Evolutionary conservation across 2,113 vertebrate genomes (phyloP), one percentile per base, ranked within the genome.

Genomic region (Pogonocichla stellata): DNA sequence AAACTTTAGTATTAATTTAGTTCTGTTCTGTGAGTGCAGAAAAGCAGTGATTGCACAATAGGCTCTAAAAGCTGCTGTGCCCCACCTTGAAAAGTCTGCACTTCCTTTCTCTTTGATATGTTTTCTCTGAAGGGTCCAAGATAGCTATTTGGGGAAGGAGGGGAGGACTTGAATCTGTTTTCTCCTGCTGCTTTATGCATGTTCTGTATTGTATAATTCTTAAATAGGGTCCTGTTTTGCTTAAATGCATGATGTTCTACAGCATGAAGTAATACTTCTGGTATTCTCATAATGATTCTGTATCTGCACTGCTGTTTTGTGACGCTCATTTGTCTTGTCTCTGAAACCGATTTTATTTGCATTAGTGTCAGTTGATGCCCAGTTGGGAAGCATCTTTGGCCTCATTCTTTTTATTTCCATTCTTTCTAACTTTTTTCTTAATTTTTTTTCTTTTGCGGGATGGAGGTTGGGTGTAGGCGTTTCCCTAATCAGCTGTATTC

Each of bases 401-500:
- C 73, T 93, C 74, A 65, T 90, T 92, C 69, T 73, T 86, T 79
- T 73, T 90, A 71, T 78, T 69, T 31, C 73, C 82, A 40, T 87
- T 92, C 71, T 83, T 91, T 80, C 56, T 86, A 81, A 20, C 54
- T 43, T 95, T 92, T 80, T 88, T 75, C 15, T 64, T 87, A 43
- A 13, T 4, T 50, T 92, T 85, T 81, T 91, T 82, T 86, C 42
- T 88, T 94, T 93, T 81, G 84, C 5, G 81, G 91, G 94, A 53
- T 92, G 95, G 50, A 94, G 94, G 74, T 85, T 95, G 93, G 90
- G 90, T 95, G 84, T 95, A 97, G 96, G 95, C 88, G 74, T 96
- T 94, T 94, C 95, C 96, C 94, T 97, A 97, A 97, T 96, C 96
- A 97, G 95, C 95, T 96, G 87, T 97, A 95, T 97, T 95, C 95